Evolutionary conservation across 2,113 vertebrate species (phyloP).

Genomic region (Dolichallabes microphthalmus): DNA sequence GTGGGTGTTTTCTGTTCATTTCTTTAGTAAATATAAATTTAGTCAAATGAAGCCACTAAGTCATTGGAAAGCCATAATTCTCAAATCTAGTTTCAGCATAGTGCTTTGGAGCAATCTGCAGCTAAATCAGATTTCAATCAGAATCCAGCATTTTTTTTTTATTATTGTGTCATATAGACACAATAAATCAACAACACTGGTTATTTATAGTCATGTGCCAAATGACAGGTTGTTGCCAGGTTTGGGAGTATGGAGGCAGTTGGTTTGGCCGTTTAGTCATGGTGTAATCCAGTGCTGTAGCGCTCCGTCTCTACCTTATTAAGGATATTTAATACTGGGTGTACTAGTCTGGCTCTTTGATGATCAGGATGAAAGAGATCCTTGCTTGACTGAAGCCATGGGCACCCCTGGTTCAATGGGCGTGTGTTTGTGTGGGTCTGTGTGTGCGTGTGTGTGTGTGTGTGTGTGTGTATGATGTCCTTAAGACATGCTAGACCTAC

Average conservation of each 20-base stretch:
- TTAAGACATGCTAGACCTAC: conserved; percentile 15
- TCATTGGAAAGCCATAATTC: neutral
- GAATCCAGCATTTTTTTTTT: neutral
- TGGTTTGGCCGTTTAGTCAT: conserved; percentile 55
- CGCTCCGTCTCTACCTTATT: conserved; percentile 66
- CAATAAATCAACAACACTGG: neutral
- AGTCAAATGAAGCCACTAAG: neutral
- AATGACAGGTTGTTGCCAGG: conserved; percentile 24
- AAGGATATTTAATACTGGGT: conserved; percentile 72
- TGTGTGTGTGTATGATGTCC: conserved; percentile 22
- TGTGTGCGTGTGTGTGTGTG: conserved; percentile 13
- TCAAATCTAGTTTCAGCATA: neutral
- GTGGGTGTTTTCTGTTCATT: neutral
- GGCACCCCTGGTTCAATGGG: conserved; percentile 35
- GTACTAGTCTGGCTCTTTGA: conserved; percentile 51
- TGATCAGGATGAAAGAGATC: conserved; percentile 54
- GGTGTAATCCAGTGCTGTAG: conserved; percentile 62
- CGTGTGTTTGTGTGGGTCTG: conserved; percentile 26
- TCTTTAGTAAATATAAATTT: neutral
- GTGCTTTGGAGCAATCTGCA: too few relatives aligned
- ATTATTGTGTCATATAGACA: neutral
- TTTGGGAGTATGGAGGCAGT: conserved; percentile 36
- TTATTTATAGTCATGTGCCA: neutral
- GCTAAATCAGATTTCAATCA: neutral
- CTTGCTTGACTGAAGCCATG: conserved; percentile 43